Percentiles rank a stretch among this genome's conserved stretches.
Evolutionary conservation across 2,113 vertebrate genomes (phyloP).

Genomic region (Cygnus buccinator): DNA sequence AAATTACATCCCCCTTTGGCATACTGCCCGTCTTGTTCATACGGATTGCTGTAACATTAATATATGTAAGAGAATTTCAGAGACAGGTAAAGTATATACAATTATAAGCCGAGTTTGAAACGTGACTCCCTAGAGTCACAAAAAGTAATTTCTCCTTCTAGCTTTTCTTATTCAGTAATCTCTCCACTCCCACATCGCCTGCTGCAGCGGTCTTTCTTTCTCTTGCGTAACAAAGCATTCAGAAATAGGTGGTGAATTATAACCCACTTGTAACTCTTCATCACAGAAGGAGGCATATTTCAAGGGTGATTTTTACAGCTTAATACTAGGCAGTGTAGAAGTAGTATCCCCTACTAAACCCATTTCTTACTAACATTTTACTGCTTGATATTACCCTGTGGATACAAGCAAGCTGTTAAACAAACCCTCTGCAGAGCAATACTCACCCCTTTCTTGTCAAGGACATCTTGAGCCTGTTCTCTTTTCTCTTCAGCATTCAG

Average conservation of each 20-base stretch:
- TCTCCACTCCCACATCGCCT: slow-evolving; percentile 5
- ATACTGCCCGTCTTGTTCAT: slow-evolving; percentile 1
- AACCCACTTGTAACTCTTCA: slow-evolving; percentile 28
- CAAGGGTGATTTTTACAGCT: slow-evolving; percentile 2
- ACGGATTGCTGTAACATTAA: neutral
- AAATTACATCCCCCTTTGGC: slow-evolving; percentile 11
- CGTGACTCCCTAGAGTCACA: neutral
- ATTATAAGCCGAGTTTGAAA: slow-evolving; percentile 31
- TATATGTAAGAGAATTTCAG: slow-evolving; percentile 29
- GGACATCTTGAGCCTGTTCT: neutral
- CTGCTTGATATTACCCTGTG: neutral
- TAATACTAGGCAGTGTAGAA: slow-evolving; percentile 18
- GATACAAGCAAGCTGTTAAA: slow-evolving; percentile 19
- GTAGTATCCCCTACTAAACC: neutral
- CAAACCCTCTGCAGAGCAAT: neutral
- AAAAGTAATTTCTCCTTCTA: slow-evolving; percentile 37
- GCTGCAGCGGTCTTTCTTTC: neutral
- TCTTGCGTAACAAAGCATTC: slow-evolving; percentile 20
- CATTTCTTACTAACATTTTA: neutral
- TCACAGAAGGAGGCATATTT: neutral
- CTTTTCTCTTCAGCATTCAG: neutral
- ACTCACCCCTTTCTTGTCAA: neutral
- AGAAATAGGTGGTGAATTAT: slow-evolving; percentile 49
- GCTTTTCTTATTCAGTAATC: neutral
- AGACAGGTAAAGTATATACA: slow-evolving; percentile 24